These are phyloP conservation scores for Alaudala cheleensis DNA, from an alignment of 2,113 vertebrate genomes.

Conservation along the genomic window DNA sequence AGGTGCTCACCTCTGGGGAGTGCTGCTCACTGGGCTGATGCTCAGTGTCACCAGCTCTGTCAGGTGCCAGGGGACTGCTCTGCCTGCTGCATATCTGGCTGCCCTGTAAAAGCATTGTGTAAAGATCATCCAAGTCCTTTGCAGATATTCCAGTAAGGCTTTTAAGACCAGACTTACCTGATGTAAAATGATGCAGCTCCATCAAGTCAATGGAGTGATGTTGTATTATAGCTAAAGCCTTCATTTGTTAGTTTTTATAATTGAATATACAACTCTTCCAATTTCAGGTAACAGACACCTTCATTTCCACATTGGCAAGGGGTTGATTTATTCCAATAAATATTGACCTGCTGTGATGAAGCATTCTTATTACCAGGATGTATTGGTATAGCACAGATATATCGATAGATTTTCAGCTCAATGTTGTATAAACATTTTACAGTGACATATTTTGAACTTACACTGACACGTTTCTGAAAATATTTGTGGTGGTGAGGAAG, in stretches of 20 bases:
- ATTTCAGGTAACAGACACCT: conserved; percentile 30
- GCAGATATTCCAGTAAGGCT: background rate
- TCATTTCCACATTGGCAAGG: conserved; percentile 31
- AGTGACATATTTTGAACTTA: conserved; percentile 51
- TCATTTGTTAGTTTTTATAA: conserved; percentile 42
- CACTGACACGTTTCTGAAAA: background rate
- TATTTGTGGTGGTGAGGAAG: conserved; percentile 1
- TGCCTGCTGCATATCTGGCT: background rate
- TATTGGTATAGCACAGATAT: conserved; percentile 36
- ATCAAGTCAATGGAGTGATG: background rate
- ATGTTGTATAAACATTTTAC: conserved; percentile 55
- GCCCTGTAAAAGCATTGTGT: fast-evolving
- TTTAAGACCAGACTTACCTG: background rate
- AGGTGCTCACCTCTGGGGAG: background rate
- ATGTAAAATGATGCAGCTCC: background rate
- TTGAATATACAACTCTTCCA: conserved; percentile 23
- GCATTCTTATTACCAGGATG: conserved; percentile 54
- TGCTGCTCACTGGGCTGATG: background rate
- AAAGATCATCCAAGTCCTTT: background rate
- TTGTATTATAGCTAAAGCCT: background rate
- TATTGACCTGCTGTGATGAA: conserved; percentile 60
- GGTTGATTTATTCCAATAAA: conserved; percentile 60
- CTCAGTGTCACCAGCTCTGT: background rate
- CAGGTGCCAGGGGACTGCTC: fast-evolving
- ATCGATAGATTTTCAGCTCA: conserved; percentile 34